Percentiles rank a stretch among this genome's conserved stretches.
Evolutionary conservation across 2,113 vertebrate genomes (phyloP).

Genomic region (Cavia porcellus): DNA sequence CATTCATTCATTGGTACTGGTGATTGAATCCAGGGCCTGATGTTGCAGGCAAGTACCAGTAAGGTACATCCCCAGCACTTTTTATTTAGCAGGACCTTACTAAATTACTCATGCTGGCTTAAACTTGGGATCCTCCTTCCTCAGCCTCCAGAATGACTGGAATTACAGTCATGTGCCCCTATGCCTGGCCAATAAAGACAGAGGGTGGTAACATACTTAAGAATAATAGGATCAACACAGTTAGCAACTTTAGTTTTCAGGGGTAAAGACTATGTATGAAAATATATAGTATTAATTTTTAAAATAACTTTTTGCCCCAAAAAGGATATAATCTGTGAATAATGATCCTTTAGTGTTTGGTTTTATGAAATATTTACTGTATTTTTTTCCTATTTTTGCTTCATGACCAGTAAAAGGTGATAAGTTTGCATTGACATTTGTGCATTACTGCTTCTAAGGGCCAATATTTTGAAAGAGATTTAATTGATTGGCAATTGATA

Average conservation of each 20-base stretch:
- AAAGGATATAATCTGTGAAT: neutral
- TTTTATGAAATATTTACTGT: constrained; percentile 21
- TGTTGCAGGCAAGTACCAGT: neutral
- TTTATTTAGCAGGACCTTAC: neutral
- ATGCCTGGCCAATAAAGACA: neutral
- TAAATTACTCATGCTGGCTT: neutral
- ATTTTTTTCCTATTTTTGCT: neutral
- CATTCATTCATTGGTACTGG: neutral
- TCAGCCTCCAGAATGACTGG: neutral
- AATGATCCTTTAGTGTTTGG: neutral
- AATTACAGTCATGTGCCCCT: neutral
- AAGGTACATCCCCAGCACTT: neutral
- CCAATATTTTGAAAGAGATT: constrained; percentile 16
- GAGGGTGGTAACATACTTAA: neutral
- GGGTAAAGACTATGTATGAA: neutral
- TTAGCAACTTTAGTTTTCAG: constrained; percentile 9
- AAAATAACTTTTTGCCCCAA: neutral
- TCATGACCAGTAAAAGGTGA: neutral
- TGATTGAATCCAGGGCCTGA: neutral
- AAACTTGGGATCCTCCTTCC: neutral
- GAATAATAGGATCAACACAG: neutral
- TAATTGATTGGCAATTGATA: constrained; percentile 27
- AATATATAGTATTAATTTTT: constrained; percentile 25
- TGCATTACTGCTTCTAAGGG: constrained; percentile 19
- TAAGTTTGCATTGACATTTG: constrained; percentile 9